phyloP scores from a whole-genome alignment of 2,797 vertebrate genomes.

The Acridotheres tristis region DNA sequence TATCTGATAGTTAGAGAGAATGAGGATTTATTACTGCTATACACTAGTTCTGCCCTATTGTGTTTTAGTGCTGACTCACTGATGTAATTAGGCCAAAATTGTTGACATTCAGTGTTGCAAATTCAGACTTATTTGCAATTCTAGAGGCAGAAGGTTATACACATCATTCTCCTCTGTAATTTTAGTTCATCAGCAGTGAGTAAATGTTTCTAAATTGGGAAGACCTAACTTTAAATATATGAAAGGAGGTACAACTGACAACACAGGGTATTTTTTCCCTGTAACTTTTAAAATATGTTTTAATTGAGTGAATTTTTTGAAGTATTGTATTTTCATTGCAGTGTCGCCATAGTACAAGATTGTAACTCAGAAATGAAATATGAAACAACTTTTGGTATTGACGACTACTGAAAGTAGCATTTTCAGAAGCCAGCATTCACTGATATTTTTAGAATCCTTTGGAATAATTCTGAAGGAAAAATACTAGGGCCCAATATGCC shows the following conservation, averaged over 20 bases:
- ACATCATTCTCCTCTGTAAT: not conserved
- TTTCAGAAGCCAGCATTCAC: not conserved
- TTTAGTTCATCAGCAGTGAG: not conserved
- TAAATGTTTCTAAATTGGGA: not conserved
- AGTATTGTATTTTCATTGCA: not conserved
- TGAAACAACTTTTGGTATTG: not conserved
- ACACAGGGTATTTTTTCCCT: not conserved
- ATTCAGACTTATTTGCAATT: not conserved
- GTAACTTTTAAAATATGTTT: not conserved
- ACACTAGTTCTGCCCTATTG: not conserved
- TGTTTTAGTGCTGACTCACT: slow-evolving; percentile 2
- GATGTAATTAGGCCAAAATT: slow-evolving; percentile 10
- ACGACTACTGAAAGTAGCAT: not conserved
- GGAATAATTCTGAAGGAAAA: not conserved
- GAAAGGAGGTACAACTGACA: not conserved
- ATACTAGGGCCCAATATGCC: too few relatives aligned
- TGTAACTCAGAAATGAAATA: not conserved
- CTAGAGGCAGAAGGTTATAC: not conserved
- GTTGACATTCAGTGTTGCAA: not conserved
- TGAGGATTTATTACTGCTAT: not conserved
- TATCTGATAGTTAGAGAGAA: not conserved
- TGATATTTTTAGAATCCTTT: not conserved
- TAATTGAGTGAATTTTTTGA: not conserved
- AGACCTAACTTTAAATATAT: not conserved
- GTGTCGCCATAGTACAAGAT: not conserved